Conservation (phyloP, 2,797 vertebrate genomes). For the Sebastes baramenuke region DNA sequence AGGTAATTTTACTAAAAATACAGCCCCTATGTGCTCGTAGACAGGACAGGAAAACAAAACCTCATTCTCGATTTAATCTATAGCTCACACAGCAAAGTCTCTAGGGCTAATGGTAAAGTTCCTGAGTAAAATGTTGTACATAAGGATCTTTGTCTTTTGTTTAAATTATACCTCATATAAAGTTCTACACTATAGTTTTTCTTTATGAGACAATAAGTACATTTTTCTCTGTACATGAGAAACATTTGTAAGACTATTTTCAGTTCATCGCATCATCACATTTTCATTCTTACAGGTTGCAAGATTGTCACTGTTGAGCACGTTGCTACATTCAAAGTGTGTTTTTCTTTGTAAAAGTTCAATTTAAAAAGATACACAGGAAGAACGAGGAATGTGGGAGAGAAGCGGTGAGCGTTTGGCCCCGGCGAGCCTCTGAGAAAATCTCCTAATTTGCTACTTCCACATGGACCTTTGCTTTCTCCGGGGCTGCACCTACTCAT, state of each 20-base stretch:
- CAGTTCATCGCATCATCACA: not conserved
- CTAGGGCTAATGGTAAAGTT: no score
- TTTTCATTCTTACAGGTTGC: not conserved
- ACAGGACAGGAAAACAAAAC: no score
- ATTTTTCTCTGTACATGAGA: no score
- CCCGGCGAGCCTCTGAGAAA: slow-evolving; percentile 26
- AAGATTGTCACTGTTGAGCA: not conserved
- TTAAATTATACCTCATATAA: no score
- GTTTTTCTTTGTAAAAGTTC: slow-evolving; percentile 3
- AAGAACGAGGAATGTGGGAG: slow-evolving; percentile 12
- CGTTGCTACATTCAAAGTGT: not conserved
- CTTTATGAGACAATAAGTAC: no score
- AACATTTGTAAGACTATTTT: not conserved
- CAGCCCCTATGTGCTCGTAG: no score
- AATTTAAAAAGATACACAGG: not conserved
- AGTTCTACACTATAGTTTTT: no score
- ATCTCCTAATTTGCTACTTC: slow-evolving; percentile 70
- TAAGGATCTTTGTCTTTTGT: no score
- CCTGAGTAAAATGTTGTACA: no score
- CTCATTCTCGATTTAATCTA: no score
- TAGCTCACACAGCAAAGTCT: no score
- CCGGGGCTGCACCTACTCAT: slow-evolving; percentile 64
- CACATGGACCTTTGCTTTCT: slow-evolving; percentile 70
- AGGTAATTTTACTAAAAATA: no score
- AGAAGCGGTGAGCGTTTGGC: slow-evolving; percentile 19